Evolutionary conservation across 2,888 invertebrate genomes (phyloP).

Genomic region (Adelognathus sp.): DNA sequence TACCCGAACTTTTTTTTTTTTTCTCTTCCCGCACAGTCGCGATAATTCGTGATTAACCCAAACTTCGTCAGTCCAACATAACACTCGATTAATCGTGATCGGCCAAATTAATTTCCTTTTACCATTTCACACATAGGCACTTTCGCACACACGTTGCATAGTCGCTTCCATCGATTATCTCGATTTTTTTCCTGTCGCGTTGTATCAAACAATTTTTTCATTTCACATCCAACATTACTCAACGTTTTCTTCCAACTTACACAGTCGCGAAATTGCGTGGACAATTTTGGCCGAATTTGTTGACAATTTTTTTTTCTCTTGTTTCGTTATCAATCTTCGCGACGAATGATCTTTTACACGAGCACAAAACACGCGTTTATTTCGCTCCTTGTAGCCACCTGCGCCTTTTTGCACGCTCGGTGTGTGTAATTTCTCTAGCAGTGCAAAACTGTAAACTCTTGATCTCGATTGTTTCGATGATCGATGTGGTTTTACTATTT

Average conservation of each 20-base stretch:
- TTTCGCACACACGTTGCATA: constrained; percentile 19
- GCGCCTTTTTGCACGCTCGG: not conserved
- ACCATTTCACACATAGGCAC: too few relatives aligned
- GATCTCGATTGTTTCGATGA: not conserved
- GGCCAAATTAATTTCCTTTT: not conserved
- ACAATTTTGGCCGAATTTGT: not conserved
- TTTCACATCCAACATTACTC: too few relatives aligned
- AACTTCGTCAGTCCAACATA: too few relatives aligned
- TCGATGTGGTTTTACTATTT: not conserved
- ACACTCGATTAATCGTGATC: too few relatives aligned
- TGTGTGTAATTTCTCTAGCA: not conserved
- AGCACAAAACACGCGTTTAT: too few relatives aligned
- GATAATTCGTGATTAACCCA: not conserved
- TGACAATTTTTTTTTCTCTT: too few relatives aligned
- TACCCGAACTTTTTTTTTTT: not conserved
- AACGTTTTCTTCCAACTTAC: too few relatives aligned
- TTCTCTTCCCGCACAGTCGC: not conserved
- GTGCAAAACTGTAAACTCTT: not conserved
- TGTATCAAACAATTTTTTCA: not conserved
- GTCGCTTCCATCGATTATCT: not conserved
- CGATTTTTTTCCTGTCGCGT: not conserved
- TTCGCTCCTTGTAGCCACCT: not conserved
- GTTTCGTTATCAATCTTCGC: not conserved
- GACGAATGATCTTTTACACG: too few relatives aligned
- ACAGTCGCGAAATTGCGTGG: not conserved